A percentile compares a stretch with the other conserved stretches of the same genome.
These are phyloP conservation scores for Nemoura dubitans DNA, from an alignment of 2,888 invertebrate genomes.

Conservation along the genomic window DNA sequence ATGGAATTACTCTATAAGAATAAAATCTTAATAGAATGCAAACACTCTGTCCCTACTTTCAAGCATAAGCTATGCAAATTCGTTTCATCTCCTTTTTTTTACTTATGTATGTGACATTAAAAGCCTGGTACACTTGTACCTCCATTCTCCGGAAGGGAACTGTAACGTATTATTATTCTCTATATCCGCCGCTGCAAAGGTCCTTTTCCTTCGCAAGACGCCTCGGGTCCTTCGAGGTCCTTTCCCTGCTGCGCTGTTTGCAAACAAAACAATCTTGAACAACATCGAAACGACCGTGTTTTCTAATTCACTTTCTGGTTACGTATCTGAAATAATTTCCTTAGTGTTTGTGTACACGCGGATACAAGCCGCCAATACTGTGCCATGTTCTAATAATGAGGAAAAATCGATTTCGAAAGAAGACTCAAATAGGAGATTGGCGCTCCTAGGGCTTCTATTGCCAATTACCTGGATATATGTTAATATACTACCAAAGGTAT, in stretches of 20 bases:
- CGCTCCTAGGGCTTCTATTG: neutral
- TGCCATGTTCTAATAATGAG: neutral
- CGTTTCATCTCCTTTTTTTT: neutral
- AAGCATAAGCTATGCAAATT: slow-evolving; percentile 1
- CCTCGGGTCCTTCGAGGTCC: too few species aligned
- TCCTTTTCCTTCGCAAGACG: neutral
- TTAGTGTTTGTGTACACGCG: neutral
- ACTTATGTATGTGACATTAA: neutral
- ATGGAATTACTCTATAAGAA: neutral
- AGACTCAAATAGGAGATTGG: neutral
- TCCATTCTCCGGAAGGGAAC: neutral
- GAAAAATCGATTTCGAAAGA: neutral
- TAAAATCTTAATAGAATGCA: slow-evolving; percentile 7
- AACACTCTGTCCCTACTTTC: neutral
- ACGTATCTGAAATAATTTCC: neutral
- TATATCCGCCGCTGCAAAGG: neutral
- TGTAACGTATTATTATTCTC: too few species aligned
- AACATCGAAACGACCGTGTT: neutral
- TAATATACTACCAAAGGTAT: neutral
- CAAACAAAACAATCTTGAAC: neutral
- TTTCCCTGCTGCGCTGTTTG: neutral
- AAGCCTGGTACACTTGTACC: neutral
- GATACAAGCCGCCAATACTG: neutral
- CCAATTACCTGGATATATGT: neutral
- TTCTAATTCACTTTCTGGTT: neutral